Evolutionary conservation across 2,797 vertebrate genomes (phyloP).

Genomic region (Tragelaphus eurycerus): DNA sequence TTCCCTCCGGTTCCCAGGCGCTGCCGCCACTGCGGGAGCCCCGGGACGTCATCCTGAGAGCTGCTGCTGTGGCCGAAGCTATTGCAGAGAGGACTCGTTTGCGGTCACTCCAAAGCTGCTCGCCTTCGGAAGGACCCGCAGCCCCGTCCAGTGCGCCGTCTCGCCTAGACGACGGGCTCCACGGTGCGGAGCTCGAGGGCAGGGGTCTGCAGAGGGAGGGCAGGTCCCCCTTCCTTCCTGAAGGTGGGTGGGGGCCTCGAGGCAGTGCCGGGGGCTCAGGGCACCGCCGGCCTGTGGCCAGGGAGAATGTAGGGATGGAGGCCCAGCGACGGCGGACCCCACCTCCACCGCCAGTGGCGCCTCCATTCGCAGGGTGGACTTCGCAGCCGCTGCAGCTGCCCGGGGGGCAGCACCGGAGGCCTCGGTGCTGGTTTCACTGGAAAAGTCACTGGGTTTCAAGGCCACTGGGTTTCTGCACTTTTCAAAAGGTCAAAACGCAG

Average conservation of each 20-base stretch:
- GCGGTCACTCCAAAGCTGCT: no score
- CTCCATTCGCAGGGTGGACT: background rate
- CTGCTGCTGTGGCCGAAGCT: background rate
- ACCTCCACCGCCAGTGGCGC: background rate
- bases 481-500: background rate
- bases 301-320: background rate
- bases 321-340: background rate
- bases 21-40: accelerated
- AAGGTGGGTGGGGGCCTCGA: no score
- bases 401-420: background rate
- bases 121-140: background rate
- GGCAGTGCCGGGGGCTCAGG: background rate
- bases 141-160: background rate
- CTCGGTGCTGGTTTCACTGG: background rate
- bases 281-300: background rate
- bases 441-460: background rate
- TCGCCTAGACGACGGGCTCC: no score
- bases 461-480: background rate
- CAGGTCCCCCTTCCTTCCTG: no score
- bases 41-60: background rate
- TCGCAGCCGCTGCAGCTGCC: background rate
- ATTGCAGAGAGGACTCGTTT: background rate
- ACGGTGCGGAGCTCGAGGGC: background rate
- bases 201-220: background rate
- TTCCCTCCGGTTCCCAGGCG: background rate